Evolutionary conservation across 2,888 invertebrate species (phyloP).

Genomic region (Folsomia candida): DNA sequence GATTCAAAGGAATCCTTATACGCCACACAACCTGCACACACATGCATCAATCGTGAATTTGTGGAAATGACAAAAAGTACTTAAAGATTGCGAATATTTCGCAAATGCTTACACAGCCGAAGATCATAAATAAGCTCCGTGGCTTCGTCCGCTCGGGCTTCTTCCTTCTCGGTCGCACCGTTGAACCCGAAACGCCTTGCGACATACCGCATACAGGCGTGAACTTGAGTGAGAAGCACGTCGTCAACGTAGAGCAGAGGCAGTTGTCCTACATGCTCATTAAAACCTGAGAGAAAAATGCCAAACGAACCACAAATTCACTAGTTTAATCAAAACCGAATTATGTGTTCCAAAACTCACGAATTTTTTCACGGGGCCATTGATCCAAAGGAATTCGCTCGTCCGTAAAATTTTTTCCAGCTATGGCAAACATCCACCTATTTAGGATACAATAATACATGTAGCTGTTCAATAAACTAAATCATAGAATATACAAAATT

Average conservation of each 20-base stretch:
- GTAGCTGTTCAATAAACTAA: no score
- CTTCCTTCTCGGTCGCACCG: slow-evolving; percentile 20
- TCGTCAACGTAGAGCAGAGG: slow-evolving; percentile 21
- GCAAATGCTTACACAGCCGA: slow-evolving; percentile 14
- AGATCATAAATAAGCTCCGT: slow-evolving; percentile 19
- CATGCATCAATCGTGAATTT: no score
- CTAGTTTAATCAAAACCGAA: neutral
- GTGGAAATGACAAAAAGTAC: neutral
- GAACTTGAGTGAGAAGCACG: slow-evolving; percentile 17
- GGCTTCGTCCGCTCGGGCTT: slow-evolving; percentile 18
- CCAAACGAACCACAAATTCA: neutral
- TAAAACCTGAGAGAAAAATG: no score
- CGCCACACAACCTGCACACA: slow-evolving; percentile 18
- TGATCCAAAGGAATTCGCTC: slow-evolving; percentile 13
- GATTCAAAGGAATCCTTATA: slow-evolving; percentile 24
- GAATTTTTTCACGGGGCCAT: neutral
- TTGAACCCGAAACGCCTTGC: slow-evolving; percentile 16
- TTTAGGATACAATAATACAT: no score
- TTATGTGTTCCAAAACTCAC: neutral
- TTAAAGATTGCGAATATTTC: no score
- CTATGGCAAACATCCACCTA: slow-evolving; percentile 18
- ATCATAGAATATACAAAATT: no score
- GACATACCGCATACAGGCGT: slow-evolving; percentile 17
- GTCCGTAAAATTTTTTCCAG: slow-evolving; percentile 15
- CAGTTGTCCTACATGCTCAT: slow-evolving; percentile 11